Evolutionary conservation across 53 echinoderm and acorn worm species (phyloP).

Genomic region (Zoroaster sp.): DNA sequence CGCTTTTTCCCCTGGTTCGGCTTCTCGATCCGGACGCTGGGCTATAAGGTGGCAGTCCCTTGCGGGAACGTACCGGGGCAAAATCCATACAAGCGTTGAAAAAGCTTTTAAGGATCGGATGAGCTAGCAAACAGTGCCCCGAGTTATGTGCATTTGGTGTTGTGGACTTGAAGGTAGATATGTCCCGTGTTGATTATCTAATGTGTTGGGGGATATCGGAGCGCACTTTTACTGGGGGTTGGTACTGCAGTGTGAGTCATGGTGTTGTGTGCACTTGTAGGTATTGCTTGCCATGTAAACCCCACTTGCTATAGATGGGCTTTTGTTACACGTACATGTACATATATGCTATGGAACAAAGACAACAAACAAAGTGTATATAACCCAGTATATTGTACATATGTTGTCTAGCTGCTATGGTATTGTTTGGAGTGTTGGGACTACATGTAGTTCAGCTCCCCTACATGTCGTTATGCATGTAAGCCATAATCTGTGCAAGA

Average conservation of each 20-base stretch:
- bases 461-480: no score
- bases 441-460: no score
- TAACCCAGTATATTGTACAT: no score
- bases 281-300: not conserved
- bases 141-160: not conserved
- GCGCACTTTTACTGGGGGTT: not conserved
- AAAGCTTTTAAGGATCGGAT: constrained; percentile 59
- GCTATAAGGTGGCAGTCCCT: constrained; percentile 49
- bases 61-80: not conserved
- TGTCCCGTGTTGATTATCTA: not conserved
- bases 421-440: no score
- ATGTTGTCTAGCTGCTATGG: no score
- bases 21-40: not conserved
- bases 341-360: not conserved
- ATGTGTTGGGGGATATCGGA: not conserved
- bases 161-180: not conserved
- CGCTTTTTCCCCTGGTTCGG: not conserved
- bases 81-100: constrained; percentile 53
- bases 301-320: not conserved
- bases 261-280: not conserved
- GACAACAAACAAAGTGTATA: no score
- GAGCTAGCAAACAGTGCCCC: constrained; percentile 18
- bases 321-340: not conserved
- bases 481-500: no score
- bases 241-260: not conserved